Percentiles rank a stretch among this genome's conserved stretches.
Evolutionary conservation across 2,113 vertebrate genomes (phyloP).

Genomic region (Triplophysa rosa): DNA sequence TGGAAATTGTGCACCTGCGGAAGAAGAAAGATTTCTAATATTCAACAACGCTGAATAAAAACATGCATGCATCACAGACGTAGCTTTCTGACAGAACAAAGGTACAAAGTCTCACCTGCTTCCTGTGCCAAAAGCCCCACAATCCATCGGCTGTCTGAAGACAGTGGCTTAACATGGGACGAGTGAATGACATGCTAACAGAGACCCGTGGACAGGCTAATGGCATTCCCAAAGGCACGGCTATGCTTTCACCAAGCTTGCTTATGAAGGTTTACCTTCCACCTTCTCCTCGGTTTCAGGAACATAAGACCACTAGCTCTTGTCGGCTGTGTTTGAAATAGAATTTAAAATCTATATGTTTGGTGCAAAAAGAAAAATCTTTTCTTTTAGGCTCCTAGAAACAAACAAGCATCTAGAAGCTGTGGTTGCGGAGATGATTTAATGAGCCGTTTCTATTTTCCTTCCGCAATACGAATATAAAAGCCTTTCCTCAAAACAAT

Average conservation of each 20-base stretch:
- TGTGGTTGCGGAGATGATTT: background rate
- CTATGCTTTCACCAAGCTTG: conserved; percentile 30
- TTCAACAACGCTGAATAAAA: conserved; percentile 26
- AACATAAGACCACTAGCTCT: conserved; percentile 25
- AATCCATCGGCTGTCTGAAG: conserved; percentile 26
- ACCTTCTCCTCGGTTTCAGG: conserved; percentile 5
- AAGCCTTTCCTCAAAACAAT: background rate
- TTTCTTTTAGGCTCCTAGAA: background rate
- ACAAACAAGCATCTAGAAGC: background rate
- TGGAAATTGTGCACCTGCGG: conserved; percentile 19
- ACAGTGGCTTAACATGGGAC: conserved; percentile 30
- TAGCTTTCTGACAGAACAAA: conserved; percentile 46
- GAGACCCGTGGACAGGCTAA: conserved; percentile 29
- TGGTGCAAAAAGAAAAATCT: background rate
- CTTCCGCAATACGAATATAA: background rate
- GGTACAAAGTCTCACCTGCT: conserved; percentile 28
- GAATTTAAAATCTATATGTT: conserved; percentile 35
- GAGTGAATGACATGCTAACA: conserved; percentile 35
- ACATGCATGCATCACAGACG: conserved; percentile 13
- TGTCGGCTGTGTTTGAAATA: conserved; percentile 11
- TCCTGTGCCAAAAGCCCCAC: conserved; percentile 15
- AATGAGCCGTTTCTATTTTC: background rate
- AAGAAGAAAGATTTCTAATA: conserved; percentile 17
- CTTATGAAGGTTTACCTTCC: conserved; percentile 23
- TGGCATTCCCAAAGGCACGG: conserved; percentile 20